Conservation (phyloP, 2,113 vertebrate species). For the Percina caprodes region DNA sequence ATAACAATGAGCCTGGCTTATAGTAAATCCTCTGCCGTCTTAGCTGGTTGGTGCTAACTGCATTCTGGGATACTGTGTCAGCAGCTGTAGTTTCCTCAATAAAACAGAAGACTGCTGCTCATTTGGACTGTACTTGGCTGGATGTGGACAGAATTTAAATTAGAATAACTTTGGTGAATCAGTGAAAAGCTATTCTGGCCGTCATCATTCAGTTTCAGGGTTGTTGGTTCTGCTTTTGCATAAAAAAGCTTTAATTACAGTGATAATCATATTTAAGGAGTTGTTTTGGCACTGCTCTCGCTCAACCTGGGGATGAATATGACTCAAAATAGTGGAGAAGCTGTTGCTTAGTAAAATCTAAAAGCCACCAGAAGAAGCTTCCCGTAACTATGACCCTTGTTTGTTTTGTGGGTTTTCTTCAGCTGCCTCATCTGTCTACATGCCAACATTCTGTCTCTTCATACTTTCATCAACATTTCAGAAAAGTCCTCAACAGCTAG, state of each 20-base stretch:
- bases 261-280: neutral
- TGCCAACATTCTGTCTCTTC: no score
- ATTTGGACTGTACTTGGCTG: no score
- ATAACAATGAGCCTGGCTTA: no score
- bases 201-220: neutral
- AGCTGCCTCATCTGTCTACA: neutral
- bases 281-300: neutral
- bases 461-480: no score
- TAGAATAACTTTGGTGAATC: neutral
- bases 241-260: neutral
- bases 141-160: neutral
- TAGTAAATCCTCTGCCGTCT: no score
- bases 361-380: slow-evolving; percentile 21
- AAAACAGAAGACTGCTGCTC: no score
- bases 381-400: neutral
- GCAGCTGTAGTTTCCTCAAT: no score
- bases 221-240: neutral
- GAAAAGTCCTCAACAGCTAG: no score
- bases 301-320: neutral
- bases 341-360: slow-evolving; percentile 47
- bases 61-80: no score
- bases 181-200: neutral
- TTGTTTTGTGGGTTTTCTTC: neutral
- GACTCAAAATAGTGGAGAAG: slow-evolving; percentile 2
- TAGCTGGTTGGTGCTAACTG: no score